phyloP scores from a whole-genome alignment of 2,113 vertebrate genomes.

The Fulica atra region DNA sequence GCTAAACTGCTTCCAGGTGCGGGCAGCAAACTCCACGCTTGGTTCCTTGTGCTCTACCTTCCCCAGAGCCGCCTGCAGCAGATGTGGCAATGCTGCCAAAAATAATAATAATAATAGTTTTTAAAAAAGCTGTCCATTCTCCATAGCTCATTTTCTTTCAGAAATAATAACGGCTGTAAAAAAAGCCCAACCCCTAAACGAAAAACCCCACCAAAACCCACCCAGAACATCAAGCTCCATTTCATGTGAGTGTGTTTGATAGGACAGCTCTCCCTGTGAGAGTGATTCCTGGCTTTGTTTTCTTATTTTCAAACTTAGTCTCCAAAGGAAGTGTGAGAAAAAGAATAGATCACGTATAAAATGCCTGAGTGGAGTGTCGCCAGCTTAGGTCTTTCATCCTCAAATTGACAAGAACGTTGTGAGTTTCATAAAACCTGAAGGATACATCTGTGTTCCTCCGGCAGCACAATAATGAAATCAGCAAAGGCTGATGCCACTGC shows the following conservation, averaged over 20 bases:
- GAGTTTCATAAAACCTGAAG: slow-evolving; percentile 31
- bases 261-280: not conserved
- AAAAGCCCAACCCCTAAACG: no score
- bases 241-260: not conserved
- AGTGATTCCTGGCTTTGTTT: not conserved
- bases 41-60: not conserved
- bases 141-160: not conserved
- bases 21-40: not conserved
- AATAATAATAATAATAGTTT: not conserved
- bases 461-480: not conserved
- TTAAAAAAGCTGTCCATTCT: not conserved
- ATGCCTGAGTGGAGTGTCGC: not conserved
- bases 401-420: not conserved
- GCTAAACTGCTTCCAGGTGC: slow-evolving; percentile 28
- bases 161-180: not conserved
- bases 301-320: not conserved
- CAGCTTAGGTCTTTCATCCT: slow-evolving; percentile 7
- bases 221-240: not conserved
- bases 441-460: not conserved
- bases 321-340: not conserved
- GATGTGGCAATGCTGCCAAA: not conserved
- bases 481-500: not conserved
- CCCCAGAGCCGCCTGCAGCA: not conserved
- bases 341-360: not conserved
- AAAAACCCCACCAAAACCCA: not conserved